Conservation (phyloP, 2,888 invertebrate genomes). For the Lasioglossum zephyrum region DNA sequence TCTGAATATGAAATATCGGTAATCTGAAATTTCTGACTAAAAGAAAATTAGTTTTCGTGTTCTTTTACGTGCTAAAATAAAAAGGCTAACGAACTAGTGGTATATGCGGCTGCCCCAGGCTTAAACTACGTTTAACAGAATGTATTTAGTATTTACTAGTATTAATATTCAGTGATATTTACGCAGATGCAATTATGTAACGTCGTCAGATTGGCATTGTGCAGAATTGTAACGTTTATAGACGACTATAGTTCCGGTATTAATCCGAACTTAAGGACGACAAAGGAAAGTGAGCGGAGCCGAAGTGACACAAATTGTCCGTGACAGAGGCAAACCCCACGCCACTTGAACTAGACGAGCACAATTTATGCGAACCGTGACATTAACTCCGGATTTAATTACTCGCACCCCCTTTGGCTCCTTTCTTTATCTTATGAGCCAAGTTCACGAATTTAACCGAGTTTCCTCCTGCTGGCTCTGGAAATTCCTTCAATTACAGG, state of each 20-base stretch:
- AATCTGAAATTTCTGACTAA: not conserved
- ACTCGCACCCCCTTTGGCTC: constrained; percentile 26
- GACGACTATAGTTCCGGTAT: constrained; percentile 7
- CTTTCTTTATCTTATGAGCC: constrained; percentile 30
- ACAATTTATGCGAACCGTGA: constrained; percentile 46
- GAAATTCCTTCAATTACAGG: constrained; percentile 2
- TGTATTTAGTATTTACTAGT: not conserved
- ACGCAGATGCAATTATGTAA: not conserved
- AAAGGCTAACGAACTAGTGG: too few relatives aligned
- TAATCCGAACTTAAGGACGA: constrained; percentile 41
- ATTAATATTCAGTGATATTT: not conserved
- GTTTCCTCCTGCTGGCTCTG: not conserved
- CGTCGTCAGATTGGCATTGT: not conserved
- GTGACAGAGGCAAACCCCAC: constrained; percentile 6
- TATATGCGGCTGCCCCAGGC: too few relatives aligned
- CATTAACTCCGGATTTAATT: constrained; percentile 47
- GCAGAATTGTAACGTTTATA: constrained; percentile 14
- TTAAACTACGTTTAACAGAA: not conserved
- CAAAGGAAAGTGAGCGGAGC: constrained; percentile 14
- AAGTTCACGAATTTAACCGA: constrained; percentile 41
- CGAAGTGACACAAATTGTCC: constrained; percentile 22
- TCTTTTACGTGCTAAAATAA: too few relatives aligned
- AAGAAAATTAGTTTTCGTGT: not conserved
- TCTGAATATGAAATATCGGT: not conserved
- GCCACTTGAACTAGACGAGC: constrained; percentile 24